Evolutionary conservation across 2,113 vertebrate genomes (phyloP).

Genomic region (Chaetops frenatus): DNA sequence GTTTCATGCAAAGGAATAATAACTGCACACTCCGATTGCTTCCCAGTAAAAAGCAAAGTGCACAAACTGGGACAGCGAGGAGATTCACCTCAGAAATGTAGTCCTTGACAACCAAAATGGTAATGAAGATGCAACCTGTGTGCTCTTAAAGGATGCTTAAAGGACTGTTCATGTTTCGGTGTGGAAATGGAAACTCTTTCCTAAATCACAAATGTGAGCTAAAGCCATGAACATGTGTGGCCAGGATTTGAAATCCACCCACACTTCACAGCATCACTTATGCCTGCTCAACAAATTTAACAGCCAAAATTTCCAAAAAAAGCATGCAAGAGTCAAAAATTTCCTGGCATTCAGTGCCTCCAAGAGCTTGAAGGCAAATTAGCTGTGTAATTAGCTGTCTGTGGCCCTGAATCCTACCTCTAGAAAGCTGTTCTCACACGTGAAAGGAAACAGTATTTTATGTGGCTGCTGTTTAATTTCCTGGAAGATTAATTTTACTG

Average conservation of each 20-base stretch:
- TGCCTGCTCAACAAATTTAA: not conserved
- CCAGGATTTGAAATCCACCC: not conserved
- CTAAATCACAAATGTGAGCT: not conserved
- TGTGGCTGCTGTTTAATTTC: not conserved
- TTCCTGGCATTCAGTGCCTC: not conserved
- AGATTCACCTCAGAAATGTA: not conserved
- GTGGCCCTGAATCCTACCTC: not conserved
- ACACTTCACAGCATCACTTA: not conserved
- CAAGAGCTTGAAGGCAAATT: not conserved
- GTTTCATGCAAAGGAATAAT: not conserved
- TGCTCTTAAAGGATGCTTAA: not conserved
- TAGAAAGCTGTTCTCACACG: not conserved
- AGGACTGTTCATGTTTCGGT: not conserved
- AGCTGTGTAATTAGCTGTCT: slow-evolving; percentile 6
- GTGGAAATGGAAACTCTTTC: not conserved
- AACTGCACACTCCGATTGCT: not conserved
- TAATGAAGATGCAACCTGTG: not conserved
- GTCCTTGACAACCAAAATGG: not conserved
- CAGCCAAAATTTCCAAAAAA: not conserved
- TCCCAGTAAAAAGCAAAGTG: not conserved
- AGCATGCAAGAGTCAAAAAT: not conserved
- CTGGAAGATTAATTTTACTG: slow-evolving; percentile 15
- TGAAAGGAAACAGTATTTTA: not conserved
- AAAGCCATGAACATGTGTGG: not conserved
- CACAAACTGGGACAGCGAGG: not conserved